Evolutionary conservation across 2,888 invertebrate species (phyloP).

Genomic region (Arge pagana): DNA sequence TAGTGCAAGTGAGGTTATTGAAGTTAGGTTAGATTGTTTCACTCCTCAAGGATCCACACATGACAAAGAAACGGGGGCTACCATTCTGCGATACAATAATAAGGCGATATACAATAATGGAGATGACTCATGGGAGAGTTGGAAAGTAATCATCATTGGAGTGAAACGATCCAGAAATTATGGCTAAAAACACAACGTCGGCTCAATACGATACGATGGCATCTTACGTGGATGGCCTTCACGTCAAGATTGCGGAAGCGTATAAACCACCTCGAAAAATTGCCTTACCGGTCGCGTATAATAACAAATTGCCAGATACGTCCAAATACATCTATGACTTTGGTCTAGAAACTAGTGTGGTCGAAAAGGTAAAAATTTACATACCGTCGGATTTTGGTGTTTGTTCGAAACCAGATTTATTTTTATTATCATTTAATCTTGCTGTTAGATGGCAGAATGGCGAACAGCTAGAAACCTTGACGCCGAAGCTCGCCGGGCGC

Average conservation of each 20-base stretch:
- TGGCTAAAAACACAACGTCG: constrained; percentile 46
- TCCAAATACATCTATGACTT: constrained; percentile 71
- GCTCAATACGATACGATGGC: constrained; percentile 52
- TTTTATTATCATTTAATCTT: too few species aligned
- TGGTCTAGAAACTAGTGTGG: constrained; percentile 72
- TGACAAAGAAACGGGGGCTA: too few species aligned
- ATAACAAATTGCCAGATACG: constrained; percentile 61
- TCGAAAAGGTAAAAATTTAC: constrained; percentile 63
- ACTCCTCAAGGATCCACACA: too few species aligned
- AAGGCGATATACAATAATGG: too few species aligned
- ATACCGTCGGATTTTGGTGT: too few species aligned
- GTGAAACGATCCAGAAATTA: constrained; percentile 25
- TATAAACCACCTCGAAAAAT: constrained; percentile 80
- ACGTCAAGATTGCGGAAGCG: constrained; percentile 86
- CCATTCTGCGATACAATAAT: too few species aligned
- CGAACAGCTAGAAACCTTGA: constrained; percentile 68
- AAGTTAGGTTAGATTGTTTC: neutral
- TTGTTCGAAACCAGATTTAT: too few species aligned
- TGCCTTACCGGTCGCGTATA: constrained; percentile 64
- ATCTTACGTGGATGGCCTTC: constrained; percentile 80
- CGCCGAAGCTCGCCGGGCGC: constrained; percentile 66
- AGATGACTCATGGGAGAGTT: neutral
- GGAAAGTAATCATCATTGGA: neutral
- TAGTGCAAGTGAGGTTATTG: neutral
- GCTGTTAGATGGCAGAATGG: constrained; percentile 69